phyloP scores from a whole-genome alignment of 2,797 vertebrate genomes.

The Melanotaenia maccullochi region DNA sequence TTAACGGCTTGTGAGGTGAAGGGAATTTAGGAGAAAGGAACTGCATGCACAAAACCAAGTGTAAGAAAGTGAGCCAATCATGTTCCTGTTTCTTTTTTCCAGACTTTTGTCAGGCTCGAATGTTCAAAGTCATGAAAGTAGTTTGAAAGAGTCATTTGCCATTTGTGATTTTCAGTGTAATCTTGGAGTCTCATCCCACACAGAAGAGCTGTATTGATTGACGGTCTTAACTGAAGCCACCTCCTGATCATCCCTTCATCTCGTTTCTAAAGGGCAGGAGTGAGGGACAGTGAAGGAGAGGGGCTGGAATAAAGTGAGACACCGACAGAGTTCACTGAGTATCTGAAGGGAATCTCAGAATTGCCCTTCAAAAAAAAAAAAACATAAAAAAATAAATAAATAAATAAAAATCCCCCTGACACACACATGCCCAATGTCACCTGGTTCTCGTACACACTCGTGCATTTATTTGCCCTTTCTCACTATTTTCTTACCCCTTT shows the following conservation, averaged over 20 bases:
- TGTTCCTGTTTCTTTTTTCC: conserved; percentile 40
- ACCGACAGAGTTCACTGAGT: conserved; percentile 64
- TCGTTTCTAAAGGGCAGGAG: conserved; percentile 77
- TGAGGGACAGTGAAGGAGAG: conserved; percentile 66
- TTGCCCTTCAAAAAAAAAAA: conserved; percentile 66
- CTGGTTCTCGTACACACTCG: conserved; percentile 17
- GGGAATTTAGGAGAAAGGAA: conserved; percentile 50
- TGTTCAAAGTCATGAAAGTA: conserved; percentile 66
- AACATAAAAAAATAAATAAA: no score
- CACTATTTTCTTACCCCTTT: conserved; percentile 20
- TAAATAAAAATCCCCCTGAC: conserved; percentile 11
- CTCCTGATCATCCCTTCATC: conserved; percentile 79
- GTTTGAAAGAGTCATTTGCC: conserved; percentile 75
- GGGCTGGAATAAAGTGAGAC: conserved; percentile 66
- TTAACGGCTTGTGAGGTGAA: conserved; percentile 43
- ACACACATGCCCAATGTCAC: conserved; percentile 38
- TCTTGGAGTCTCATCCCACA: conserved; percentile 69
- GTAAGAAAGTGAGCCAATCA: conserved; percentile 28
- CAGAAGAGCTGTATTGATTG: conserved; percentile 74
- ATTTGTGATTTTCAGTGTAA: conserved; percentile 77
- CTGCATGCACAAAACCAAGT: conserved; percentile 26
- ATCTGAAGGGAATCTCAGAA: conserved; percentile 68
- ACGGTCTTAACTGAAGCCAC: conserved; percentile 72
- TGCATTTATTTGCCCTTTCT: conserved; percentile 10
- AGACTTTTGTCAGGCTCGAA: conserved; percentile 54